Percentiles rank a stretch among this genome's conserved stretches.
phyloP scores from a whole-genome alignment of 2,888 invertebrate species.

The Mesochorus sp. region DNA sequence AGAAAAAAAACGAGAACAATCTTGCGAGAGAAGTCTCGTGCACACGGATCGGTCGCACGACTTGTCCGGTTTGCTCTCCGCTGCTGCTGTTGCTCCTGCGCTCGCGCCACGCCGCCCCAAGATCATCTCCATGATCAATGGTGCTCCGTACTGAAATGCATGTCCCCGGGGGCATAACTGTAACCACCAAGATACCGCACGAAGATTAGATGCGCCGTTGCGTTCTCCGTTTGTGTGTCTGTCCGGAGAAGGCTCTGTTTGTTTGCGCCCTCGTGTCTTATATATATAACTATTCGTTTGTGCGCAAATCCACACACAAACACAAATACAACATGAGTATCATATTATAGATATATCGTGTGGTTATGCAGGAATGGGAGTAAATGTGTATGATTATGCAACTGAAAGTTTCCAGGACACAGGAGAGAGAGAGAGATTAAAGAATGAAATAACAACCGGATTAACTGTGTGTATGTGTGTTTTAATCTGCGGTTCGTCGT shows the following conservation, averaged over 20 bases:
- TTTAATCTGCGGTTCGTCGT: too few species aligned
- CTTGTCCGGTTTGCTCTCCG: constrained; percentile 66
- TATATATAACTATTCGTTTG: too few species aligned
- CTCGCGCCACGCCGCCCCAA: constrained; percentile 61
- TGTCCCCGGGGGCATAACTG: constrained; percentile 77
- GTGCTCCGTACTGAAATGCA: constrained; percentile 69
- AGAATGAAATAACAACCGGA: too few species aligned
- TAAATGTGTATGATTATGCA: too few species aligned
- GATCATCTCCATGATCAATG: constrained; percentile 77
- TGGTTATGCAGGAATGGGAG: too few species aligned
- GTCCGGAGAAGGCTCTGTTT: constrained; percentile 12
- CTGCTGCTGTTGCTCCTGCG: constrained; percentile 19
- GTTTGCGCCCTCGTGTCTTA: constrained; percentile 5
- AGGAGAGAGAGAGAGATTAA: too few species aligned
- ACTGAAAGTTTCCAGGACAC: too few species aligned
- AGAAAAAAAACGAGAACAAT: not conserved
- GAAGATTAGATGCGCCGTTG: constrained; percentile 79
- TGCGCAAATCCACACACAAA: too few species aligned
- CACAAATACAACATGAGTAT: too few species aligned
- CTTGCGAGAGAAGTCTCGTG: constrained; percentile 66
- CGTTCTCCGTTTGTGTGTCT: constrained; percentile 63
- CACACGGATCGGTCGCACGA: constrained; percentile 75
- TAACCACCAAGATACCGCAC: constrained; percentile 72
- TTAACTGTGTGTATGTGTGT: too few species aligned
- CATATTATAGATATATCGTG: too few species aligned